Base-by-base conservation (phyloP, 2,797 vertebrate species). In the Saguinus oedipus region DNA sequence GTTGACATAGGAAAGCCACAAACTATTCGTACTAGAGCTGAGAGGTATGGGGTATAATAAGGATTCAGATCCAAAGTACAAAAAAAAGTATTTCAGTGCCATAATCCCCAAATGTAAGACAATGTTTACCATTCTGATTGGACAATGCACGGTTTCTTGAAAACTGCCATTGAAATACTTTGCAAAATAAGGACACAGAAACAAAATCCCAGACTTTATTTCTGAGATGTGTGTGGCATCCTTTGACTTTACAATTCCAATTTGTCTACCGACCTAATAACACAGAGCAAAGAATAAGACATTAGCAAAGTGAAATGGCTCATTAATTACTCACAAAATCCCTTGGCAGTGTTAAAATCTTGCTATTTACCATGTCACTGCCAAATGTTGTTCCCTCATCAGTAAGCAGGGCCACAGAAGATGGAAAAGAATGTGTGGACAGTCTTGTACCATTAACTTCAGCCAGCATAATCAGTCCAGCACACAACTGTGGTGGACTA, bases 271-370 rank as follows among this genome's bases (percentile, higher is more conserved):
- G 96, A 95, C 90, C 93, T 93, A 94, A 94, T 42, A 82, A 78
- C 78, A 88, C 70, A 50, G 94, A 96, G 92, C 87, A 94, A 97
- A 97, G 92, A 92, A 48, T 94, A 93, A 96, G 92, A 88, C 81
- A 95, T 97, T 96, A 97, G 84, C 83, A 83, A 68, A 95, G 80
- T 61, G 81, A 88, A 97, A 96, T 90, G 94, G 87, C 81, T 98
- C 96, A 93, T 95, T 97, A 97, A 97, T 39, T 24, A 93, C 87
- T 93, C 89, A 97, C 91, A 94, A 68, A 93, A 84, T 95, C 94
- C 76, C 88, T 81, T 88, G 93, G 74, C 93, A 94, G 90, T 81
- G 81, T 81, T 97, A 97, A 97, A 97, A 82, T 93, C 90, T 96
- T 94, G 53, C 81, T 93, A 90, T 95, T 96, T 95, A 95, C 89